A percentile compares a stretch with the other conserved stretches of the same genome.
phyloP scores from a whole-genome alignment of 2,888 invertebrate species.

The Abrostola tripartita region DNA sequence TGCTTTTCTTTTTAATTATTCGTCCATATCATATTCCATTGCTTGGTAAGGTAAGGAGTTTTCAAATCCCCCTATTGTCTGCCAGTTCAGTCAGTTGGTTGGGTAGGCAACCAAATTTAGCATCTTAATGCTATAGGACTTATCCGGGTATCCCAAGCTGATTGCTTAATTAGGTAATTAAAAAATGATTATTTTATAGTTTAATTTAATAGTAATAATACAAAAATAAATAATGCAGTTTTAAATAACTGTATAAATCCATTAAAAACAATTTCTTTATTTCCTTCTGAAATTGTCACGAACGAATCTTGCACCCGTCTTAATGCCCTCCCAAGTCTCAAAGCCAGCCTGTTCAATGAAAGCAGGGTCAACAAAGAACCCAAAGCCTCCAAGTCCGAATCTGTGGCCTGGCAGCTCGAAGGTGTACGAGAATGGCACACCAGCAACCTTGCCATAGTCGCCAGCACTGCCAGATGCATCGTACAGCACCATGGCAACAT shows the following conservation, averaged over 20 bases:
- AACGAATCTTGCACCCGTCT: conserved; percentile 81
- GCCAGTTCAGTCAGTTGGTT: too few species aligned
- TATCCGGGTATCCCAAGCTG: too few species aligned
- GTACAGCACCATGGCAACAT: conserved; percentile 82
- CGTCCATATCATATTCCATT: too few species aligned
- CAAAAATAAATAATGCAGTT: conserved; percentile 7
- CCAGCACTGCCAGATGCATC: conserved; percentile 90
- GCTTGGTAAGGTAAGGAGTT: too few species aligned
- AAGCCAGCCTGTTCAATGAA: conserved; percentile 86
- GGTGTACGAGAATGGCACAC: conserved; percentile 88
- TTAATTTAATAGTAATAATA: not conserved
- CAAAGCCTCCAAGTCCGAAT: conserved; percentile 75
- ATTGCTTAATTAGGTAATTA: too few species aligned
- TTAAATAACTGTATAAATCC: too few species aligned
- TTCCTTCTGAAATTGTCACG: conserved; percentile 56
- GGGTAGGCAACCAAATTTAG: too few species aligned
- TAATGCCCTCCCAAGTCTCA: conserved; percentile 90
- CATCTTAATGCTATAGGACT: too few species aligned
- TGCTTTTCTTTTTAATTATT: too few species aligned
- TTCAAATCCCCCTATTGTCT: too few species aligned
- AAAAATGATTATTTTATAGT: not conserved
- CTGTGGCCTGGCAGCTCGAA: conserved; percentile 87
- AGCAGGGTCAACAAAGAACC: conserved; percentile 87
- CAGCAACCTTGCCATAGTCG: conserved; percentile 88
- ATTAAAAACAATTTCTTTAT: not conserved